Base-by-base conservation (phyloP, 1,140 invertebrate genomes). In the Saccostrea cuccullata region DNA sequence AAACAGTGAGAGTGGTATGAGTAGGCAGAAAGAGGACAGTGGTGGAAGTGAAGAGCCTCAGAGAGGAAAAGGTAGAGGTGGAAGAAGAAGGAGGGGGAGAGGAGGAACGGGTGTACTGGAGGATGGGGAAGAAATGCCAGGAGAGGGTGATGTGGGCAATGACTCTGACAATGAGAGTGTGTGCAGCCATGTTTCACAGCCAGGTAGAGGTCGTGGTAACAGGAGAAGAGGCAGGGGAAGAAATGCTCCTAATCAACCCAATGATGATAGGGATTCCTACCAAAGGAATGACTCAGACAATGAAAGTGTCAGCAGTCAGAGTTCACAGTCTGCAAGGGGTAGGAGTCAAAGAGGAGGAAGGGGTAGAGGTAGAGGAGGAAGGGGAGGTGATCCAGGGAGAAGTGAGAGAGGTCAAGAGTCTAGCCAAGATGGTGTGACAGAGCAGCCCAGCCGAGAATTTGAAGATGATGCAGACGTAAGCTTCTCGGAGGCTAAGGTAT, bases 121-220 rank as follows among this genome's bases (percentile, higher is more conserved):
- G 0, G 58, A 20, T 64, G 70, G 13, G 15, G 70, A 36, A 17
- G 70, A 30, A 77, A 36, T 30, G 70, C 26, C 2, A 30, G 70
- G 30, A 26, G 70, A 30, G n/a, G 23, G 13, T 64, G 58, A 77
- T 36, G 70, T 30, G 70, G 13, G 2, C 8, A 36, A 36, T 15
- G 70, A 77, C 15, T 77, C 70, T 36, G 70, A 77, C 26, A 77
- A 77, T 77, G 70, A 77, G 30, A 77, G 70, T 77, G 70, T 77
- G 26, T 13, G 6, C 70, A 77, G 70, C 26, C 26, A 36, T 15
- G 26, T 15, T 13, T 77, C 70, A 77, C 26, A 77, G 26, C 36
- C 70, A 26, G 4, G 26, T 15, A 30, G 70, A 77, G 70, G 70
- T 15, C 23, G 12, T 8, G 70, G 26, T 30, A 26, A 26, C 11